phyloP scores from a whole-genome alignment of 2,888 invertebrate genomes.

The Cosmia trapezina region DNA sequence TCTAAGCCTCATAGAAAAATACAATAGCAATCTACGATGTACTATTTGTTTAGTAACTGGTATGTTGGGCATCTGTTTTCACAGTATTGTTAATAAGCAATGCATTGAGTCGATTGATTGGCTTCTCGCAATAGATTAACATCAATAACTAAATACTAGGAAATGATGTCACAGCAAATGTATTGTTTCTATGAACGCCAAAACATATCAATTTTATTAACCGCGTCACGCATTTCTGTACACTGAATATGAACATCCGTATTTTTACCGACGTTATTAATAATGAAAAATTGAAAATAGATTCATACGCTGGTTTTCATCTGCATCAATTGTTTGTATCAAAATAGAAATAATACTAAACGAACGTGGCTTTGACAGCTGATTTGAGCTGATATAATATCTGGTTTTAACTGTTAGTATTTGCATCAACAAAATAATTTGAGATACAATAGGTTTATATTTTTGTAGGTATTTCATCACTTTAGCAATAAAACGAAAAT shows the following conservation, averaged over 20 bases:
- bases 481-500: not conserved
- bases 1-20: conserved; percentile 40
- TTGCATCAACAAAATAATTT: not conserved
- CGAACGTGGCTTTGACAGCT: not conserved
- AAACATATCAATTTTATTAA: not conserved
- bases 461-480: not conserved
- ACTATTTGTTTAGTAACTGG: conserved; percentile 29
- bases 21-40: conserved; percentile 51
- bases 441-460: not conserved
- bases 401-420: not conserved
- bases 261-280: not conserved
- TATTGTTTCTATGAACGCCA: not conserved
- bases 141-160: not conserved
- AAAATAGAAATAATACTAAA: not conserved
- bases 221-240: not conserved
- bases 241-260: not conserved
- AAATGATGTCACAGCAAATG: not conserved
- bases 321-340: not conserved
- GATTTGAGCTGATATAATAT: not conserved
- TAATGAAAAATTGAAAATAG: not conserved
- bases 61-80: conserved; percentile 15
- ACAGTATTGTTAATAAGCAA: conserved; percentile 15
- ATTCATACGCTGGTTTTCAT: not conserved
- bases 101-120: conserved; percentile 14
- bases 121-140: conserved; percentile 20